A percentile compares a stretch with the other conserved stretches of the same genome.
Evolutionary conservation across 2,113 vertebrate species (phyloP).

Genomic region (Pimephales promelas): DNA sequence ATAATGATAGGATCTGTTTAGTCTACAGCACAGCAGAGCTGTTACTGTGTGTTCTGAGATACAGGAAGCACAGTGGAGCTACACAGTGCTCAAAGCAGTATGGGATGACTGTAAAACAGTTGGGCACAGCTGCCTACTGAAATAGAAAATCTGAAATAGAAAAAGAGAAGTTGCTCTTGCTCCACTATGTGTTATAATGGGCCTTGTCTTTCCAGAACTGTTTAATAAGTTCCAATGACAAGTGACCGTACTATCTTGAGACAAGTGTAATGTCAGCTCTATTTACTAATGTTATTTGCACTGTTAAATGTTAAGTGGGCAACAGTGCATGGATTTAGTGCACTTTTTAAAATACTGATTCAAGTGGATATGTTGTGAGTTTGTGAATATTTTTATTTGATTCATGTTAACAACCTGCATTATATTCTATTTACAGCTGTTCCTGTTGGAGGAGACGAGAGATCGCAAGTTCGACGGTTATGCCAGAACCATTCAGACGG

Average conservation of each 20-base stretch:
- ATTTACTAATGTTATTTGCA: background rate
- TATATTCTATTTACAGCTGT: slow-evolving; percentile 78
- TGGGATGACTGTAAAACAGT: background rate
- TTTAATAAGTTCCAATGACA: background rate
- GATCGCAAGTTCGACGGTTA: slow-evolving; percentile 96
- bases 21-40: slow-evolving; percentile 66
- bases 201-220: background rate
- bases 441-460: slow-evolving; percentile 94
- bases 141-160: background rate
- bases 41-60: slow-evolving; percentile 55
- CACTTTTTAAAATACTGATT: background rate
- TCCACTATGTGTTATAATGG: background rate
- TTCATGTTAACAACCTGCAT: background rate
- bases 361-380: background rate
- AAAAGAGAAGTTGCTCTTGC: background rate
- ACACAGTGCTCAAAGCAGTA: background rate
- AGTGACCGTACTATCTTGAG: slow-evolving; percentile 2
- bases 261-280: background rate
- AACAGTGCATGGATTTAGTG: background rate
- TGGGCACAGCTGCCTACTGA: background rate
- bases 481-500: slow-evolving; percentile 92
- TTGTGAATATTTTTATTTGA: background rate
- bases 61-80: slow-evolving; percentile 59
- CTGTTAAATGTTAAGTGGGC: background rate
- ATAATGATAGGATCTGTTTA: slow-evolving; percentile 71